phyloP scores from a whole-genome alignment of 2,888 invertebrate species.

The Dryadula phaetusa region DNA sequence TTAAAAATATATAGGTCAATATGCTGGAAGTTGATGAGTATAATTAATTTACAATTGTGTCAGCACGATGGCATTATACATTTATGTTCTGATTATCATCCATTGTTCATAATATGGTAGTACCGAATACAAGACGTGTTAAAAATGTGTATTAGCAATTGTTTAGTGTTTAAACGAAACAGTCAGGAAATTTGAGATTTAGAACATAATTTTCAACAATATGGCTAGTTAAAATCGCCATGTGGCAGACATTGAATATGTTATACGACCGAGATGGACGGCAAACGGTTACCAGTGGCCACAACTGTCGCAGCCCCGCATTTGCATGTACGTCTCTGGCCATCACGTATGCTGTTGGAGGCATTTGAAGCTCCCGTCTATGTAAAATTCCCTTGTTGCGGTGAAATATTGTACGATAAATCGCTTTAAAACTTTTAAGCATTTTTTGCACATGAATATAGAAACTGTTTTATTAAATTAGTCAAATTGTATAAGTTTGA shows the following conservation, averaged over 20 bases:
- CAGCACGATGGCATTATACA: too few relatives aligned
- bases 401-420: background rate
- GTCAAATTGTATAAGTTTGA: background rate
- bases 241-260: constrained; percentile 18
- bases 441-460: background rate
- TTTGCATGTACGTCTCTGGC: constrained; percentile 36
- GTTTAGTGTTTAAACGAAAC: background rate
- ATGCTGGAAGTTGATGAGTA: too few relatives aligned
- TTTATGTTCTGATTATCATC: too few relatives aligned
- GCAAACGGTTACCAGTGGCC: constrained; percentile 27
- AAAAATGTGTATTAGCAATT: constrained; percentile 4
- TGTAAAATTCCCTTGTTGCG: constrained; percentile 11
- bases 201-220: constrained; percentile 24
- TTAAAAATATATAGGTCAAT: too few relatives aligned
- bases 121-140: background rate
- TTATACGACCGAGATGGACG: constrained; percentile 28
- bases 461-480: background rate
- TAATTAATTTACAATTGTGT: too few relatives aligned
- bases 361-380: constrained; percentile 22
- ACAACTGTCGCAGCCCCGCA: constrained; percentile 31
- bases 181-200: constrained; percentile 9
- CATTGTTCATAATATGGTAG: background rate
- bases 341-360: constrained; percentile 37
- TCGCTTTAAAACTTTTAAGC: background rate
- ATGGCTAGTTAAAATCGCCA: constrained; percentile 21